These are phyloP conservation scores for Eudorcas thomsonii DNA, from an alignment of 2,113 vertebrate genomes.

Conservation along the genomic window DNA sequence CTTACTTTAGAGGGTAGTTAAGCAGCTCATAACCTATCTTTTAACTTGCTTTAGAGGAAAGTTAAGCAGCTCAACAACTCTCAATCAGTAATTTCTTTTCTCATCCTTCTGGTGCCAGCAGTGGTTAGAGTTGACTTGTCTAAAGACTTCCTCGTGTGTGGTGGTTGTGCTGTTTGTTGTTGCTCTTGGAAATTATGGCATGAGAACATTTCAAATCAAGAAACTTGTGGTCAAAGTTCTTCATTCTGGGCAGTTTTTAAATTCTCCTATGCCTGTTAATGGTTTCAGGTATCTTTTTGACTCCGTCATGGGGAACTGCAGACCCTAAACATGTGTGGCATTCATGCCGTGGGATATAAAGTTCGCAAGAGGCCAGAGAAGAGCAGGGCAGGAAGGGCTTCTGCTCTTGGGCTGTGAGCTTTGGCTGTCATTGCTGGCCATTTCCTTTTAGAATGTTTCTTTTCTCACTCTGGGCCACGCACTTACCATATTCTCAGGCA, in stretches of 20 bases:
- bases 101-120: not conserved
- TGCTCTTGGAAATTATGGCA: conserved; percentile 23
- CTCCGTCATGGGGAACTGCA: conserved; percentile 33
- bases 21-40: not conserved
- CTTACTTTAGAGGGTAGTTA: not conserved
- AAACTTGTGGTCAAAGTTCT: not conserved
- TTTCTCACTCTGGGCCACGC: not conserved
- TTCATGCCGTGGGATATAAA: not conserved
- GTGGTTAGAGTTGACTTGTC: not conserved
- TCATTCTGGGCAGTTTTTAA: conserved; percentile 30
- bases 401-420: not conserved
- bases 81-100: not conserved
- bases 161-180: not conserved
- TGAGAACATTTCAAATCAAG: not conserved
- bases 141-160: conserved; percentile 14
- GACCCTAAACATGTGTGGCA: not conserved
- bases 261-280: not conserved
- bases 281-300: conserved; percentile 30
- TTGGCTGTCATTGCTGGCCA: not conserved
- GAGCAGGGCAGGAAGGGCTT: not conserved
- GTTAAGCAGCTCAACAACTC: not conserved
- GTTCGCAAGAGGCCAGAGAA: not conserved
- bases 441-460: not conserved
- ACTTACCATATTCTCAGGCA: conserved; percentile 19
- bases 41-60: not conserved